These are phyloP conservation scores for Paguma larvata DNA, from an alignment of 2,797 vertebrate species.

Conservation along the genomic window DNA sequence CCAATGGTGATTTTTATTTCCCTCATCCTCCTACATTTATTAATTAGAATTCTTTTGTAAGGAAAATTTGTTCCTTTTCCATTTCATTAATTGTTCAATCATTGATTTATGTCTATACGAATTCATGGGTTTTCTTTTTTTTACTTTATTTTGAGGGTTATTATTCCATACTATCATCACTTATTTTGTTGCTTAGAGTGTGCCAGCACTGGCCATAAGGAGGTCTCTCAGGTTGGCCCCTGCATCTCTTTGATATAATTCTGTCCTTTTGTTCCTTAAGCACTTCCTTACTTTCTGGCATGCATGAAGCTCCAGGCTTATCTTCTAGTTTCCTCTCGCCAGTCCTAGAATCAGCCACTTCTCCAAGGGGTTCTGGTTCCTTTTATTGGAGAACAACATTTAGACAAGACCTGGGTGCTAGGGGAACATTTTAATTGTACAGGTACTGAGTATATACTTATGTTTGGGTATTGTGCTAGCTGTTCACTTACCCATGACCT, in stretches of 20 bases:
- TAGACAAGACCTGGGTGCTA: background rate
- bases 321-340: background rate
- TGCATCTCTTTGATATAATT: background rate
- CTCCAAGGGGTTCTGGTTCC: background rate
- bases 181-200: background rate
- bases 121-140: background rate
- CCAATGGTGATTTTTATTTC: background rate
- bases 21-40: background rate
- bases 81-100: background rate
- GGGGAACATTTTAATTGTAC: background rate
- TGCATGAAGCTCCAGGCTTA: background rate
- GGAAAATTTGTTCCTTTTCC: background rate
- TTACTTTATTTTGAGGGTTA: background rate
- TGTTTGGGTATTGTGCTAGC: background rate
- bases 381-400: background rate
- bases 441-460: background rate
- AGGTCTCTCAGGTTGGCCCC: background rate
- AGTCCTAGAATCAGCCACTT: background rate
- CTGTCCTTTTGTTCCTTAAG: background rate
- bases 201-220: background rate
- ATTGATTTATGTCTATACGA: background rate
- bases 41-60: conserved; percentile 23
- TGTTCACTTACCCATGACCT: background rate
- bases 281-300: background rate
- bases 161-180: background rate